Evolutionary conservation across 2,113 vertebrate species (phyloP).

Genomic region (Urocolius indicus): DNA sequence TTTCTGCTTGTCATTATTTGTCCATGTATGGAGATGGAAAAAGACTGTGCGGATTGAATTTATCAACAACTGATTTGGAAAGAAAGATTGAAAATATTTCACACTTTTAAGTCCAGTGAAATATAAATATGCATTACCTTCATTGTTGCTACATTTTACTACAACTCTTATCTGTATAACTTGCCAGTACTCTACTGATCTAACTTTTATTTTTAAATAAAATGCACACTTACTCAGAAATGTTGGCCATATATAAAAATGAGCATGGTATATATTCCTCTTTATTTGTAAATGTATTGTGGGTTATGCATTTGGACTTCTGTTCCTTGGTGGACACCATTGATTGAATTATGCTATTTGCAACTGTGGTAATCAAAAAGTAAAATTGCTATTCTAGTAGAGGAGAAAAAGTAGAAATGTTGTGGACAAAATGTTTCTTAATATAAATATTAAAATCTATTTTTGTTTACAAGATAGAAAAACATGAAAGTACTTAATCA

Average conservation of each 20-base stretch:
- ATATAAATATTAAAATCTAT: background rate
- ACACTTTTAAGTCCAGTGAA: background rate
- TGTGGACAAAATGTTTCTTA: background rate
- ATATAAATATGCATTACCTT: background rate
- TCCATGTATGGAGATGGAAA: background rate
- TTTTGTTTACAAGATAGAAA: background rate
- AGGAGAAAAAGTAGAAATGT: background rate
- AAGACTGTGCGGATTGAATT: background rate
- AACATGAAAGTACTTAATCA: background rate
- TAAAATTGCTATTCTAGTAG: background rate
- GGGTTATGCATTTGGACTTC: background rate
- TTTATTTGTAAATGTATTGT: background rate
- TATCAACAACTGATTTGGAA: background rate
- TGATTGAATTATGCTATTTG: background rate
- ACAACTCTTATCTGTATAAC: background rate
- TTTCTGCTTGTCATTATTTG: conserved; percentile 21
- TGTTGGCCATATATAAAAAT: background rate
- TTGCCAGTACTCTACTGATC: background rate
- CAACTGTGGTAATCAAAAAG: background rate
- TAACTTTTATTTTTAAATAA: background rate
- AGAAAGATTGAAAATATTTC: background rate
- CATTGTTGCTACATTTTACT: background rate
- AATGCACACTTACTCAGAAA: background rate
- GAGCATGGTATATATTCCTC: background rate
- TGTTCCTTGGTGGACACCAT: background rate